phyloP scores from a whole-genome alignment of 2,888 invertebrate species.

The Argyresthia goedartella region DNA sequence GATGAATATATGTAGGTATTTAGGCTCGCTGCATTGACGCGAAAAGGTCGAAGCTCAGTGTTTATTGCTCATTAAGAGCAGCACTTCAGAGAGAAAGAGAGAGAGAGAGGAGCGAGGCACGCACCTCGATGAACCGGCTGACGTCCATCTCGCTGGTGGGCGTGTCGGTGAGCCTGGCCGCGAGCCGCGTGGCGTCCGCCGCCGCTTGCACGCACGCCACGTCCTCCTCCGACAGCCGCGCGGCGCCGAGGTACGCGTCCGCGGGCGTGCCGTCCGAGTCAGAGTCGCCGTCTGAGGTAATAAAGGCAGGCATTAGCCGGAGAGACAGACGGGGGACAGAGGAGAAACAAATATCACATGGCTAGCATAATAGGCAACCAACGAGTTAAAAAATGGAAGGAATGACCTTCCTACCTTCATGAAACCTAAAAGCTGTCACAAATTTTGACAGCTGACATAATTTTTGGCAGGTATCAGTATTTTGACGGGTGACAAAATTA shows the following conservation, averaged over 20 bases:
- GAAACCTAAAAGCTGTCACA: too few species aligned
- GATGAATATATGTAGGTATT: too few species aligned
- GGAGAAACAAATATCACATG: too few species aligned
- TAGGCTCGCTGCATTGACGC: too few species aligned
- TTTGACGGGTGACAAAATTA: too few species aligned
- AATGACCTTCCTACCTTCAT: background rate
- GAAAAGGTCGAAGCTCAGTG: too few species aligned
- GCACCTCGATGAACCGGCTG: conserved; percentile 79
- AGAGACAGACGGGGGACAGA: background rate
- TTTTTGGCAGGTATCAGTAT: too few species aligned
- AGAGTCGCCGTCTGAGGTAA: conserved; percentile 26
- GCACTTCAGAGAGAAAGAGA: too few species aligned
- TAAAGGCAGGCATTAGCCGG: background rate
- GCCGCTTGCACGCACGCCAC: conserved; percentile 68
- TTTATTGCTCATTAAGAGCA: too few species aligned
- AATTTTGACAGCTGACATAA: too few species aligned
- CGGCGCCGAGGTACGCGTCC: conserved; percentile 26
- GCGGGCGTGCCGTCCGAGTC: conserved; percentile 31
- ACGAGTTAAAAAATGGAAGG: background rate
- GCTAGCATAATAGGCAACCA: background rate
- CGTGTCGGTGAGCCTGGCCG: conserved; percentile 86
- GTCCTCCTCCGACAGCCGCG: conserved; percentile 58
- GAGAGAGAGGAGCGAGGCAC: background rate
- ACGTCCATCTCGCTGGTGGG: conserved; percentile 91
- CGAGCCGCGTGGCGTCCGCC: conserved; percentile 75